Base-by-base conservation (phyloP, 2,113 vertebrate species). In the Larimichthys crocea region DNA sequence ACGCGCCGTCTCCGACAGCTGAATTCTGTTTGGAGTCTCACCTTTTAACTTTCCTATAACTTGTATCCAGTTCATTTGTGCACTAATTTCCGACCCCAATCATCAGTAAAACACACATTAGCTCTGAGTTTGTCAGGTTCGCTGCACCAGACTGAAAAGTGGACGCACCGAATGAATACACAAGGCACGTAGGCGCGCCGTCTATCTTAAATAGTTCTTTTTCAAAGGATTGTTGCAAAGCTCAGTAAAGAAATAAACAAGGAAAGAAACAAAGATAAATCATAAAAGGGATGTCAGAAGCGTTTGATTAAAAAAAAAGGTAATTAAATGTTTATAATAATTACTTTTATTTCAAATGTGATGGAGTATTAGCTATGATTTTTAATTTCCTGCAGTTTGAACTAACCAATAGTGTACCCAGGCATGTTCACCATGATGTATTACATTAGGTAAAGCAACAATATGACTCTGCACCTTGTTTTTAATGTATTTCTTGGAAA, bases 291-390 rank as follows among this genome's bases (percentile, higher is more conserved):
- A 63, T 53, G 57, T 64, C 64, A 65, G 17, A 31, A 31, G 5
- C 5, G 10, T 73, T 57, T 55, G 24, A 65, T 50, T 42, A 60
- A 76, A 31, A 49, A 60, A 31, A 49, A 60, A 76, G 10, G 68
- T 35, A 20, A 62, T 80, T 44, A 76, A 80, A 76, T 60, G 5
- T 14, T 65, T 17, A 29, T 52, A 48, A 73, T 78, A 73, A 55
- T 57, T 24, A 53, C 20, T 62, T 80, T 60, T 17, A 65, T 75
- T 75, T 48, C 2, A 49, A 69, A 65, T 65, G 16, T 44, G 70
- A 74, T 35, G 52, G 22, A 67, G 4, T 55, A 48, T 46, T 26
- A 44, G 16, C 4, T 55, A 35, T 60, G 46, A 53, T 48, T 61
- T 67, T 55, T n/a, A 10, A 60, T 71, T 22, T 10, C 55, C 20